A percentile compares a stretch with the other conserved stretches of the same genome.
These are phyloP conservation scores for Hirudo medicinalis DNA, from an alignment of 1,140 invertebrate species.

Conservation along the genomic window DNA sequence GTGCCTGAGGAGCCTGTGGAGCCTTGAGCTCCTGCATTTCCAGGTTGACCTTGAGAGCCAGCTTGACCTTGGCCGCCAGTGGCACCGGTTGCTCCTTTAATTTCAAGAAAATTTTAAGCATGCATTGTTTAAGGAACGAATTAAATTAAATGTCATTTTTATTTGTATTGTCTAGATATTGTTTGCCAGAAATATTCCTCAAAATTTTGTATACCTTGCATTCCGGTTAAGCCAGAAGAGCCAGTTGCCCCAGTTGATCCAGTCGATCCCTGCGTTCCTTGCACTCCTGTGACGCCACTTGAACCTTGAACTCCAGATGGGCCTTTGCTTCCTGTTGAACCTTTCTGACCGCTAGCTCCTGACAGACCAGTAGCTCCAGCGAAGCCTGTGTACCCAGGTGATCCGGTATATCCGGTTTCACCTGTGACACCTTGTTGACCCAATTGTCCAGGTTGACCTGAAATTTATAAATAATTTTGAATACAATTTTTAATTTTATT, in stretches of 20 bases:
- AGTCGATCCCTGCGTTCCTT: constrained; percentile 3
- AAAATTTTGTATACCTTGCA: background rate
- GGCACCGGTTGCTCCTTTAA: constrained; percentile 19
- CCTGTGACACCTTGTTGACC: constrained; percentile 14
- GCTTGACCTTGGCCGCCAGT: constrained; percentile 18
- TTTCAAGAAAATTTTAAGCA: constrained; percentile 2
- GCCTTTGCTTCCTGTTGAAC: constrained; percentile 19
- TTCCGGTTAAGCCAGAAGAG: background rate
- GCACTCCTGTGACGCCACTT: background rate
- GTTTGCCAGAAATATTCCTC: background rate
- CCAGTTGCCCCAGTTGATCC: constrained; percentile 9
- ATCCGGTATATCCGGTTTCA: background rate
- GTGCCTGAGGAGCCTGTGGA: constrained; percentile 14
- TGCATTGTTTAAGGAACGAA: constrained; percentile 10
- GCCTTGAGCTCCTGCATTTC: constrained; percentile 13
- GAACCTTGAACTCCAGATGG: constrained; percentile 15
- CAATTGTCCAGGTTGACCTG: constrained; percentile 18
- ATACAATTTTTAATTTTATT: background rate
- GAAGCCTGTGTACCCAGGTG: background rate
- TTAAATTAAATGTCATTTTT: background rate
- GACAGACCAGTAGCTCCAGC: background rate
- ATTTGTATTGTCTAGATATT: background rate
- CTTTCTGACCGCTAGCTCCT: background rate
- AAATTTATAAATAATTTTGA: background rate
- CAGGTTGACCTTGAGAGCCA: constrained; percentile 11